Base-by-base conservation (phyloP, 1,140 invertebrate species). In the Leptopilina clavipes region DNA sequence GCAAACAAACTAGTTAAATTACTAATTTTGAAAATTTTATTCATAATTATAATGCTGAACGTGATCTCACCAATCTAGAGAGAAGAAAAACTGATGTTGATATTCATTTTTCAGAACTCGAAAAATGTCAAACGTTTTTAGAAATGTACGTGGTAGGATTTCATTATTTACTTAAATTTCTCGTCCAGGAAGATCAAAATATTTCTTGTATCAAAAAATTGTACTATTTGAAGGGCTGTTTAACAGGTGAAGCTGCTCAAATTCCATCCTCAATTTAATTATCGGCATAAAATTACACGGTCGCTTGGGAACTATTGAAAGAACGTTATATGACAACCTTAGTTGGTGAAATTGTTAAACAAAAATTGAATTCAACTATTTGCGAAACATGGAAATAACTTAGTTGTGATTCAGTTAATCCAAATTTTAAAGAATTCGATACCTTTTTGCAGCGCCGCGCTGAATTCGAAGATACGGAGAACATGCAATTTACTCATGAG, bases 401-500 rank as follows among this genome's bases (percentile, higher is more conserved):
- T 1, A 25, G 18, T 22, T 10, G 0, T 22, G 54, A 59, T 11
- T 59, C 54, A 22, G 19, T 6, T 5, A 22, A 22, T 8, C 18
- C 54, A 0, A 59, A 19, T 1, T 59, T 11, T 22, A 22, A 22
- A 22, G 54, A 59, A 59, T 22, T 59, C 1, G 22, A n/a, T n/a
- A 17, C 48, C 2, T 52, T 52, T 7, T n/a, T 52, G 1, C 48
- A 52, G n/a, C n/a, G 14, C 17, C 48, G 48, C 48, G 48, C 48
- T 17, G n/a, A 52, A 17, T 17, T 52, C 3, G 48, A 52, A 5
- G 48, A 52, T 45, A 14, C 44, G 71, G 52, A 11, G 17, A 45
- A 9, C 75, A 80, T 73, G 14, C 31, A 11, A 52, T 70, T 6
- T 72, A 52, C 31, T 22, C 22, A 43, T 80, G 76, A 19, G 73